Evolutionary conservation across 1,140 invertebrate species (phyloP), one percentile per base, ranked within the genome.

Genomic region (Drosophila prosaltans): DNA sequence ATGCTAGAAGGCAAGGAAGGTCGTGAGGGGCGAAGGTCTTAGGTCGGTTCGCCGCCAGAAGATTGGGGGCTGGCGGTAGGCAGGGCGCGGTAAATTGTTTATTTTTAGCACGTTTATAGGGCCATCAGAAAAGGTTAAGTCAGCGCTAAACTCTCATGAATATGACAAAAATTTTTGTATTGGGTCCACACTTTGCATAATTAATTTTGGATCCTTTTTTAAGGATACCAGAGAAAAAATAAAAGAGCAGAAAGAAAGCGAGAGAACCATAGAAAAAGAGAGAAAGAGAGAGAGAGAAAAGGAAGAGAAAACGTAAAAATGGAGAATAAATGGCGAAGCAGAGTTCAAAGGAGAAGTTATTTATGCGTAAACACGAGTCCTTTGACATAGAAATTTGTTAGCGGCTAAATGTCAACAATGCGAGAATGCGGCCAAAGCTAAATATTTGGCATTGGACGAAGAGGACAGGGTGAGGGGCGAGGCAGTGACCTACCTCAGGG

Each of bases 51-150:
- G 10, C 9, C 39, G 11, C 7, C 16, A 21, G 16, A 48, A 39
- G 60, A 77, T 68, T 65, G 69, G 60, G 24, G 45, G 69, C 62
- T 10, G 61, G 77, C 66, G 69, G 61, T 10, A 3, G n/a, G 36
- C 0, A 62, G 57, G 24, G 59, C 63, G 58, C 60, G 39, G 65
- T 48, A 80, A 78, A 74, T 89, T 89, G 84, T 89, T 88, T 88
- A 89, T 89, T 88, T 89, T 88, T 84, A 84, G 84, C 84, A 78
- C 80, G 77, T 88, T 83, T 86, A 88, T 88, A 88, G 70, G 79
- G 76, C 76, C 84, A 88, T 89, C 76, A 74, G 69, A 70, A 88
- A 88, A 80, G 83, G 83, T 88, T 80, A 86, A 83, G 83, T 76
- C 80, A 77, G 72, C 82, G 59, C 24, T 40, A 51, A 63, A 39